Percentiles rank a stretch among this genome's conserved stretches.
These are phyloP conservation scores for Lagria hirta DNA, from an alignment of 2,888 invertebrate species.

Conservation along the genomic window DNA sequence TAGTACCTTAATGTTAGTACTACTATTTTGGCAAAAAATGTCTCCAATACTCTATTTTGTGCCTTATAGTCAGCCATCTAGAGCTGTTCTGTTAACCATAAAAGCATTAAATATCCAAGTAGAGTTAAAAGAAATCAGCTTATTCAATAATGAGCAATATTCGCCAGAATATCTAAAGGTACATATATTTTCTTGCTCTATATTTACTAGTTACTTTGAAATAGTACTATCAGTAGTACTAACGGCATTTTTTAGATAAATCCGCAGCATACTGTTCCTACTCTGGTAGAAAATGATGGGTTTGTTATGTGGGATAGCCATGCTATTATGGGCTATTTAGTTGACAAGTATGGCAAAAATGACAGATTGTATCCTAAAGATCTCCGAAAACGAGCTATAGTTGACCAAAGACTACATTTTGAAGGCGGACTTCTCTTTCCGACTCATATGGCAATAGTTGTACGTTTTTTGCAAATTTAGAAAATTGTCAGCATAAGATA, in stretches of 20 bases:
- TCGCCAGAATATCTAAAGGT: constrained; percentile 1
- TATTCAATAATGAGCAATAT: no score
- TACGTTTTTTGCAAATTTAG: constrained; percentile 4
- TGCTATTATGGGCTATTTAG: constrained; percentile 54
- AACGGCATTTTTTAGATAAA: constrained; percentile 50
- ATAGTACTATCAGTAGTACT: no score
- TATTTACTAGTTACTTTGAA: no score
- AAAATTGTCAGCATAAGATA: no score
- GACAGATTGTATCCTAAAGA: constrained; percentile 28
- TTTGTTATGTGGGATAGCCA: constrained; percentile 54
- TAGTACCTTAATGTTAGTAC: no score
- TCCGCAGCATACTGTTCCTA: constrained; percentile 48
- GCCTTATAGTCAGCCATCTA: no score
- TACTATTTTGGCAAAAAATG: no score
- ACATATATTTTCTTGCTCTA: no score
- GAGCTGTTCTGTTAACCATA: no score
- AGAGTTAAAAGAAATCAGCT: no score
- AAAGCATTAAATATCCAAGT: no score
- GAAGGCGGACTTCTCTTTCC: constrained; percentile 23
- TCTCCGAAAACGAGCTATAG: constrained; percentile 17
- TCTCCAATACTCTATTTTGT: no score
- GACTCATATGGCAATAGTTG: constrained; percentile 20
- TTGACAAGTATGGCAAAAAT: constrained; percentile 30
- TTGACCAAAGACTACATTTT: constrained; percentile 28
- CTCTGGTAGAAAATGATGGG: constrained; percentile 43